Evolutionary conservation across 2,888 invertebrate genomes (phyloP), one percentile per base, ranked within the genome.

Genomic region (Heliothis peltigera): DNA sequence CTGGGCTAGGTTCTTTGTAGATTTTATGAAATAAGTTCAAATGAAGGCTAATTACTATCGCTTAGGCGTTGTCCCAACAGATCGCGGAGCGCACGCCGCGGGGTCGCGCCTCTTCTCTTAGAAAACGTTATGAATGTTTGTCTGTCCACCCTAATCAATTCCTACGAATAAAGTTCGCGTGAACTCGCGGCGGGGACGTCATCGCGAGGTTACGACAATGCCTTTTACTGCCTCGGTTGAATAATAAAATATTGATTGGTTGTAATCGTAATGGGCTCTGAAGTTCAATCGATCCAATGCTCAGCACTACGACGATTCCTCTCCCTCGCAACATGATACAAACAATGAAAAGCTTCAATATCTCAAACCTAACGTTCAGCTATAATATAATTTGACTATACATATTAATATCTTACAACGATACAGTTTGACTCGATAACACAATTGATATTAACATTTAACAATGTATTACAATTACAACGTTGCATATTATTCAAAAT

Each of bases 251-350:
- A 63, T 39, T 42, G 19, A 68, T 70, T 77, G 80, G 79, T 81
- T 53, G 47, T 68, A 68, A 71, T 66, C 15, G 77, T 57, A 76
- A 77, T 74, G 71, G 81, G 71, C 74, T 76, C 81, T 18, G 21
- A 65, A 69, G 68, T 81, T 80, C 80, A 80, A 74, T 80, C 81
- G 81, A 80, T 62, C 80, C 80, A 80, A 80, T 80, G 81, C 79
- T 64, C 72, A 44, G 25, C 67, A 53, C 35, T 62, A 52, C 44
- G 22, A 58, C 61, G 22, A 75, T 53, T 32, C 1, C 39, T 43
- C 52, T 46, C 51, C 43, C 44, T 70, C 25, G 58, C 57, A 64
- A 44, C 19, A 58, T 47, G 32, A 60, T 70, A 70, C 42, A 65
- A 76, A 71, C 53, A 65, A 76, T 70, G 22, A 39, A 25, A 76